Evolutionary conservation across 2,797 vertebrate genomes (phyloP), one percentile per base, ranked within the genome.

Genomic region (Galago senegalensis): DNA sequence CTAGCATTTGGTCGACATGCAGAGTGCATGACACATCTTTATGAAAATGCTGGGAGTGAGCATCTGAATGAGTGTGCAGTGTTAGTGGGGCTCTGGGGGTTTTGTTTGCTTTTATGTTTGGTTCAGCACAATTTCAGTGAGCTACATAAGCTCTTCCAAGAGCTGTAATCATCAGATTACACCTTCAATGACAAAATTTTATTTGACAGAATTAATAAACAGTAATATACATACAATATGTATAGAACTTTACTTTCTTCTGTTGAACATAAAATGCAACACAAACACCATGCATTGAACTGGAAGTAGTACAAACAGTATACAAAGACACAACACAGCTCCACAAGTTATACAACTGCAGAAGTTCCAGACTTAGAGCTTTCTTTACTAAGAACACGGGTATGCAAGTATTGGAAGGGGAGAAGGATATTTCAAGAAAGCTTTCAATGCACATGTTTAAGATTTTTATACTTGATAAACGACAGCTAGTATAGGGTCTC

Each of bases 321-420:
- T 80, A 94, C 85, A 81, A 91, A 96, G 92, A 98, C 97, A 96
- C 40, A 95, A 31, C 90, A 97, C 67, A 88, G 91, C 67, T 91
- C 43, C 96, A 84, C 40, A 79, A 93, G 91, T 53, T 90, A 3
- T 0, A 0, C 77, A 82, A 67, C 96, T 90, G 89, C 61, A 70
- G 67, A 97, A 88, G 60, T 83, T 96, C 97, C 89, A 97, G 20
- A 97, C 29, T 92, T 56, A 65, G 60, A 75, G 87, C 5, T 88
- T 96, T 93, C 93, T 84, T 79, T 91, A 91, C 93, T 27, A 31
- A 96, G 92, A 87, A 89, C 72, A 37, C 14, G 21, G 37, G 37
- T 69, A 53, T n/a, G 46, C 76, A 58, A 8, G 65, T 20, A 72
- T 2, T 82, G 34, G 1, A 94, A 87, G 49, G 85, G 34, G 37